Base-by-base conservation (phyloP, 2,797 vertebrate species). In the Tenualosa thibaudeaui region DNA sequence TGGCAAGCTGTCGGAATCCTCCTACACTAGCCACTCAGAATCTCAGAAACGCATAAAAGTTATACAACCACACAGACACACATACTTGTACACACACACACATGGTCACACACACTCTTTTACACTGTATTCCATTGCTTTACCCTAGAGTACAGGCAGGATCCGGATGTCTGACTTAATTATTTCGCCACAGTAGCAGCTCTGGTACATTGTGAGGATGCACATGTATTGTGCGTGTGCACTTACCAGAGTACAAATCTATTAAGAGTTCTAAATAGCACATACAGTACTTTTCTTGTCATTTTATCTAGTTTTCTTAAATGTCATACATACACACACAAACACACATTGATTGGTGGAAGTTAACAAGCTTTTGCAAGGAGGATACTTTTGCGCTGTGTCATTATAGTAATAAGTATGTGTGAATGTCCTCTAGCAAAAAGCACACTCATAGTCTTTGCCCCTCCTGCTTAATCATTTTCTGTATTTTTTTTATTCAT, bases 251-350 rank as follows among this genome's bases (percentile, higher is more conserved):
- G 3, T 13, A 8, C 37, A 15, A 40, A 71, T 71, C 65, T 40
- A 71, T 71, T 71, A 71, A 71, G 62, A 65, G 12, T 68, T 68
- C 3, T 10, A 68, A 68, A 68, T 37, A 68, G 62, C 26, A 68
- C 2, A 68, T 68, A 5, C 12, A 71, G 65, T 37, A 17, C 26
- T 71, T 40, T 71, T 37, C 26, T 40, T 37, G 26, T 71, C n/a
- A 31, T 71, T 71, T 71, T 6, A 37, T 71, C 65, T 71, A 71
- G 24, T 31, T 31, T 65, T 31, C 62, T n/a, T 3, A 62, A 24
- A 7, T 24, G 7, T 24, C 19, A 24, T 7, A 24, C 22, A 26
- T n/a, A 62, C 60, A 62, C n/a, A 26, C n/a, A 65, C 58, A 56
- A 5, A 19, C 54, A 56, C 54, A 56, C 54, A 56, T 6, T 19